A percentile compares a stretch with the other conserved stretches of the same genome.
Conservation (phyloP, 2,113 vertebrate species). For the Anarhynchus alexandrinus region DNA sequence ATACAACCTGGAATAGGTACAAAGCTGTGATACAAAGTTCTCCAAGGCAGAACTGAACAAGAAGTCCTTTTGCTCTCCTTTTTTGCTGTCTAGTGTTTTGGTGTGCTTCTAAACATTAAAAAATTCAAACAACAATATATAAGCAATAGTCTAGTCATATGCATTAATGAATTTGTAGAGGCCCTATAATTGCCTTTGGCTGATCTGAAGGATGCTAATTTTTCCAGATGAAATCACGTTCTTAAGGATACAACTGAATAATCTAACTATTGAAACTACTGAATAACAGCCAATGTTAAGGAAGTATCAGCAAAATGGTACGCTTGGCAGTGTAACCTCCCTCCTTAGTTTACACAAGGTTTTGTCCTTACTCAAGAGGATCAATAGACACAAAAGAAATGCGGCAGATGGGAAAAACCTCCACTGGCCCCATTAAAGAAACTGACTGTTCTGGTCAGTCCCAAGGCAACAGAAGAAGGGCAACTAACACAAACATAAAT, state of each 20-base stretch:
- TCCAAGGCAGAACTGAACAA: background rate
- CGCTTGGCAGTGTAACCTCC: background rate
- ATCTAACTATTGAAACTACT: background rate
- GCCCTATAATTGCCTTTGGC: background rate
- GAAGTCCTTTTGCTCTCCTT: background rate
- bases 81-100: background rate
- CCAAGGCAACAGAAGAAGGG: background rate
- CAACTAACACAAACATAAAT: conserved; percentile 6
- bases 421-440: background rate
- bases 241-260: background rate
- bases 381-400: background rate
- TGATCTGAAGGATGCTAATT: background rate
- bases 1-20: background rate
- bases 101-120: background rate
- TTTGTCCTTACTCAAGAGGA: background rate
- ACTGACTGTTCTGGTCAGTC: background rate
- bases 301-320: background rate
- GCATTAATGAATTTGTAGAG: background rate
- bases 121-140: background rate
- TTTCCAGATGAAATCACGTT: background rate
- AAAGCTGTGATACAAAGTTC: background rate
- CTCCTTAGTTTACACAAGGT: background rate
- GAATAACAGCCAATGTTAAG: background rate
- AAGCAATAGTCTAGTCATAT: background rate
- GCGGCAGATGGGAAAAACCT: background rate